These are phyloP conservation scores for Trididemnum nubilum DNA, from an alignment of 23 tunicate species.

Conservation along the genomic window DNA sequence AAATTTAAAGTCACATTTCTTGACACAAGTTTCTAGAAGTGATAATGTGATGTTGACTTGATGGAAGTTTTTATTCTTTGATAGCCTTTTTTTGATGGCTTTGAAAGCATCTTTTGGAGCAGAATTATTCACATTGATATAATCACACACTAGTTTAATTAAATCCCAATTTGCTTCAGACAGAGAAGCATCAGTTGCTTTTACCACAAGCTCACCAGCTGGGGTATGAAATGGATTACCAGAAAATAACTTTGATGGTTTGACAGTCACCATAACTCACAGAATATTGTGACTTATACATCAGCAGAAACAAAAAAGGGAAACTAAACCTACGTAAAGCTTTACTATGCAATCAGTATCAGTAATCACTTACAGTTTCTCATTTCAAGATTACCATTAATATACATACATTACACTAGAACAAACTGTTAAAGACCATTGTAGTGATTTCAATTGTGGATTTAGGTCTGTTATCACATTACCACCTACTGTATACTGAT, in stretches of 20 bases:
- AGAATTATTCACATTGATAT: neutral
- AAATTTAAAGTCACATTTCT: constrained; percentile 45
- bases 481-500: too few species aligned
- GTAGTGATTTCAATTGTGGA: too few species aligned
- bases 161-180: neutral
- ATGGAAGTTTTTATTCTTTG: constrained; percentile 39
- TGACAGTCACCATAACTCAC: too few species aligned
- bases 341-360: too few species aligned
- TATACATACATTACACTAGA: too few species aligned
- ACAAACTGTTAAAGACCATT: too few species aligned
- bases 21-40: constrained; percentile 46
- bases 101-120: constrained; percentile 57
- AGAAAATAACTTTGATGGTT: neutral
- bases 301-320: too few species aligned
- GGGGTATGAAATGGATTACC: neutral
- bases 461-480: too few species aligned
- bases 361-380: too few species aligned
- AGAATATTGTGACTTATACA: too few species aligned
- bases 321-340: too few species aligned
- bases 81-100: constrained; percentile 41
- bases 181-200: neutral
- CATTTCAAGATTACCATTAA: too few species aligned
- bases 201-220: neutral
- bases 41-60: constrained; percentile 42
- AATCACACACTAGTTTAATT: neutral